Base-by-base conservation (phyloP, 2,113 vertebrate species). In the Motacilla alba region DNA sequence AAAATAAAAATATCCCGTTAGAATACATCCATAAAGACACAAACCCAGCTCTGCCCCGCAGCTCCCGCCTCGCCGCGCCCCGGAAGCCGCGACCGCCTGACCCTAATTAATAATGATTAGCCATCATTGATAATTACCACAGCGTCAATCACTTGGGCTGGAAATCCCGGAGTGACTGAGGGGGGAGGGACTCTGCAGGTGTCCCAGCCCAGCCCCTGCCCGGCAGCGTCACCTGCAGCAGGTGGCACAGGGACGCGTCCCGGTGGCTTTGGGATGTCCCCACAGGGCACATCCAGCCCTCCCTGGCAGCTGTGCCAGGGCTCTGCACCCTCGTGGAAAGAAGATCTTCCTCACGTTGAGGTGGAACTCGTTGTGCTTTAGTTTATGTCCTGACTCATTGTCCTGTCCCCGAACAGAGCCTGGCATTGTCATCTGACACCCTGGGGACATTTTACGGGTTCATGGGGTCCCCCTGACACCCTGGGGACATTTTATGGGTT, bases 331-430 rank as follows among this genome's bases (percentile, higher is more conserved):
- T 22, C 37, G 12, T 1, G 15, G 55, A 2, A 4, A 59, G 28
- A n/a, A 24, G 20, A 10, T 60, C 37, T 62, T 3, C 23, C n/a
- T 49, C 22, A 1, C 1, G 10, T 3, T 46, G 58, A 14, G 58
- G 33, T 53, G 39, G 56, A 83, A 26, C 16, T 47, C 49, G 23
- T 20, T 33, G 30, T 53, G 28, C 2, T 74, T 75, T 23, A 41
- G 1, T 66, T 56, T 16, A 13, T 24, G 50, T n/a, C n/a, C n/a
- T 17, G 0, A n/a, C n/a, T 46, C 39, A 3, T 39, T 1, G 0
- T 39, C 13, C 59, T 73, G n/a, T 18, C 46, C 1, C 28, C 12
- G n/a, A 18, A 1, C 28, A 37, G 37, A 35, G 56, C 3, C 22
- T 33, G 68, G 28, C 14, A 17, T 28, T 11, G 4, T 17, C 16